Percentiles rank a stretch among this genome's conserved stretches.
Conservation (phyloP, 2,888 invertebrate species). For the Theretra japonica region DNA sequence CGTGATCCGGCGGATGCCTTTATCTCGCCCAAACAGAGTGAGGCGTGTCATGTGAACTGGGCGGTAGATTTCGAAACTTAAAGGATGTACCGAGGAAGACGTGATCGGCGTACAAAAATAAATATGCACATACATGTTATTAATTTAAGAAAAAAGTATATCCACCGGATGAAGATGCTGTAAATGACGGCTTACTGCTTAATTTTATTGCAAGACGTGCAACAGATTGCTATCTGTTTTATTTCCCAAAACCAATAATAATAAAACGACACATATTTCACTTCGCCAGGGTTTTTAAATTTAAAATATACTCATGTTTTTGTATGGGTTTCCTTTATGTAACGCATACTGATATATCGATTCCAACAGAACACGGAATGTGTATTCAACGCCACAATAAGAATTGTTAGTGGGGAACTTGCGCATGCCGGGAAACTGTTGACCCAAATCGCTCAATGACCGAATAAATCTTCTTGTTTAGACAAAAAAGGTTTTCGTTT, state of each 20-base stretch:
- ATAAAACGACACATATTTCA: no score
- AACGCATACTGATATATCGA: no score
- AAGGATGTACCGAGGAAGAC: slow-evolving; percentile 50
- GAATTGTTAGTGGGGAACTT: slow-evolving; percentile 57
- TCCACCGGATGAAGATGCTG: background rate
- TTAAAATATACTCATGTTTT: no score
- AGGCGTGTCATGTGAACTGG: slow-evolving; percentile 71
- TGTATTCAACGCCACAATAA: slow-evolving; percentile 46
- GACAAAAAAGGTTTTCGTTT: slow-evolving; percentile 58
- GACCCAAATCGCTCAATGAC: slow-evolving; percentile 75
- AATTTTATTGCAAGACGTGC: slow-evolving; percentile 11
- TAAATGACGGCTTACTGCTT: slow-evolving; percentile 6
- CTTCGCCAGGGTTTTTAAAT: no score
- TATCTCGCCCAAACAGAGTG: slow-evolving; percentile 72
- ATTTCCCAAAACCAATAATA: background rate
- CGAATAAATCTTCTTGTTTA: slow-evolving; percentile 73
- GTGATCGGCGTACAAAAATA: slow-evolving; percentile 14
- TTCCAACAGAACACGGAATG: no score
- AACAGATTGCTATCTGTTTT: background rate
- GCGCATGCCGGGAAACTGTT: slow-evolving; percentile 65
- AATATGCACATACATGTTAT: slow-evolving; percentile 1
- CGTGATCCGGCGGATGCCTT: slow-evolving; percentile 76
- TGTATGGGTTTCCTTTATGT: no score
- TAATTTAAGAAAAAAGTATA: slow-evolving; percentile 9
- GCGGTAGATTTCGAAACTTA: slow-evolving; percentile 34